Percentiles rank a stretch among this genome's conserved stretches.
Conservation (phyloP, 1,140 invertebrate genomes). For the Magallana gigas region DNA sequence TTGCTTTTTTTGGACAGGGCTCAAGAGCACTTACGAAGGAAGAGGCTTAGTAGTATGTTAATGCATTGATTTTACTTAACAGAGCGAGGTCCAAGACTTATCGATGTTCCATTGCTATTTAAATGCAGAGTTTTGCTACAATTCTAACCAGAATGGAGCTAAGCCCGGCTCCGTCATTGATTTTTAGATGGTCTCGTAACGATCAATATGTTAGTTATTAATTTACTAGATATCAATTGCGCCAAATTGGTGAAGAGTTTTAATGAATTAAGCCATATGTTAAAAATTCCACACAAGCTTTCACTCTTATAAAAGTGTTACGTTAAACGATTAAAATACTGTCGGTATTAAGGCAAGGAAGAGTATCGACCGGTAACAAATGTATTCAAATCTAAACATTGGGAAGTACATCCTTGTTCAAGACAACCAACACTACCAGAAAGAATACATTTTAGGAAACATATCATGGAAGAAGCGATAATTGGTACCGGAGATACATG, state of each 20-base stretch:
- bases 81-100: slow-evolving; percentile 18
- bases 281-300: not conserved
- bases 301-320: not conserved
- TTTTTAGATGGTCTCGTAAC: not conserved
- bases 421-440: not conserved
- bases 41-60: slow-evolving; percentile 3
- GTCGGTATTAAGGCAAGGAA: not conserved
- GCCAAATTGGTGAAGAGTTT: not conserved
- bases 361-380: not conserved
- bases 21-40: not conserved
- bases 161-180: slow-evolving; percentile 17
- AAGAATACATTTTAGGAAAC: no score
- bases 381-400: not conserved
- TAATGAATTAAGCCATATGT: not conserved
- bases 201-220: slow-evolving; percentile 35
- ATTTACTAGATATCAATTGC: slow-evolving; percentile 21
- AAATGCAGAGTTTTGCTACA: slow-evolving; percentile 35
- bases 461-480: no score
- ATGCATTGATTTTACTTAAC: slow-evolving; percentile 38
- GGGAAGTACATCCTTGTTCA: not conserved
- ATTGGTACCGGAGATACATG: not conserved
- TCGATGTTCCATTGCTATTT: slow-evolving; percentile 32
- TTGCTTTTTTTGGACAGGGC: not conserved
- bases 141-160: slow-evolving; percentile 21
- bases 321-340: not conserved